Percentiles rank a stretch among this genome's conserved stretches.
Conservation (phyloP, 2,888 invertebrate species). For the Scelioninae gen. 2 region DNA sequence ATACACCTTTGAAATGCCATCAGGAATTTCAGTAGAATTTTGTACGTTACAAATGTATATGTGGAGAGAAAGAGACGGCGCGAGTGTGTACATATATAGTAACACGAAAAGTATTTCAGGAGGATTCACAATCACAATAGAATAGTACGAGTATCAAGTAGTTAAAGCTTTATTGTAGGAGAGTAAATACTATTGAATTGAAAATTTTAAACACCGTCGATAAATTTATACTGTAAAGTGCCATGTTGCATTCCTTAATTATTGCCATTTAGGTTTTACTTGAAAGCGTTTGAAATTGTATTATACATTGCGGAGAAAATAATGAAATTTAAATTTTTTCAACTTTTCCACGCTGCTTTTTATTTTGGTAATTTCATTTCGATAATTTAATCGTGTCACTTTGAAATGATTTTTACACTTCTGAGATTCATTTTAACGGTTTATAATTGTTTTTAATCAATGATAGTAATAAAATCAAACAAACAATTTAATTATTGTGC, state of each 20-base stretch:
- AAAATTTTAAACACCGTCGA: slow-evolving; percentile 21
- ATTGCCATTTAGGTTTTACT: background rate
- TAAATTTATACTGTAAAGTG: slow-evolving; percentile 9
- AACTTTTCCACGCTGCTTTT: too few species aligned
- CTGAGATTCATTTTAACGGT: too few species aligned
- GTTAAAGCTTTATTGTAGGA: background rate
- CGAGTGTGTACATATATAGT: slow-evolving; percentile 6
- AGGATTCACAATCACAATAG: slow-evolving; percentile 31
- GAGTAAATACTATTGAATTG: background rate
- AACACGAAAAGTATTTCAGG: slow-evolving; percentile 35
- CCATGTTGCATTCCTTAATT: slow-evolving; percentile 6
- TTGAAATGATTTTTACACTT: too few species aligned
- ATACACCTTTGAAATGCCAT: slow-evolving; percentile 21
- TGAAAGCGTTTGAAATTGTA: slow-evolving; percentile 3
- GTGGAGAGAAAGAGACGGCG: too few species aligned
- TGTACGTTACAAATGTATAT: slow-evolving; percentile 15
- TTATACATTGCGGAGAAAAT: background rate
- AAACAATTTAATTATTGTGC: too few species aligned
- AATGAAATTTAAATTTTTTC: too few species aligned
- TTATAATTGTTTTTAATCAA: too few species aligned
- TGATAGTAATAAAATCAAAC: too few species aligned
- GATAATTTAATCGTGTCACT: too few species aligned
- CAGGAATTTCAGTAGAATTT: slow-evolving; percentile 25
- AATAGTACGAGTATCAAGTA: slow-evolving; percentile 31
- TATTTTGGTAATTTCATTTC: too few species aligned